phyloP scores from a whole-genome alignment of 2,113 vertebrate genomes.

The Chionodraco myersi region DNA sequence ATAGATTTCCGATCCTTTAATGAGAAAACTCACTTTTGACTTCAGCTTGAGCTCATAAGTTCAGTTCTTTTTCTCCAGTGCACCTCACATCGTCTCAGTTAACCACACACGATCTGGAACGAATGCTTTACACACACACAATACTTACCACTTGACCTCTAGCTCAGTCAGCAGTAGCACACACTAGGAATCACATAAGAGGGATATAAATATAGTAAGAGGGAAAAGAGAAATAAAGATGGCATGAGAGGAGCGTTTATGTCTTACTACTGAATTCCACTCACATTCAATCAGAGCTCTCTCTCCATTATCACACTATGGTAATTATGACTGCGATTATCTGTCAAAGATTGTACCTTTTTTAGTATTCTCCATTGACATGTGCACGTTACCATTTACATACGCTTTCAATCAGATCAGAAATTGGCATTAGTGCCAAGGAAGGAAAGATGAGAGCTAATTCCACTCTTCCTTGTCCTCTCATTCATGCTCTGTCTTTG shows the following conservation, averaged over 20 bases:
- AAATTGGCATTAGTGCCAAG: conserved; percentile 57
- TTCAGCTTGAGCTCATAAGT: conserved; percentile 27
- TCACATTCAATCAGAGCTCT: conserved; percentile 63
- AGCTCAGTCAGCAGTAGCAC: conserved; percentile 61
- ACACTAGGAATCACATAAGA: conserved; percentile 53
- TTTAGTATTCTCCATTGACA: conserved; percentile 53
- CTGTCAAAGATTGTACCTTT: conserved; percentile 47
- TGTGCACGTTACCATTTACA: conserved; percentile 44
- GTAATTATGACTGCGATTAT: conserved; percentile 71
- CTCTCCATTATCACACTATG: conserved; percentile 52
- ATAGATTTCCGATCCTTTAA: neutral
- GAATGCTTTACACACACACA: conserved; percentile 66
- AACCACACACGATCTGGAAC: conserved; percentile 71
- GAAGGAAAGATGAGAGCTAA: conserved; percentile 53
- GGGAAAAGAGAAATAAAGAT: conserved; percentile 30
- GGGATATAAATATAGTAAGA: conserved; percentile 50
- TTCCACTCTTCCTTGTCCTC: conserved; percentile 22
- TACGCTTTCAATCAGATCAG: conserved; percentile 59
- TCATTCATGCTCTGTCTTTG: conserved; percentile 65
- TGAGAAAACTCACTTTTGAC: neutral
- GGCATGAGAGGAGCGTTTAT: neutral
- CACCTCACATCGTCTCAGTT: conserved; percentile 59
- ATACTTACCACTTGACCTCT: conserved; percentile 80
- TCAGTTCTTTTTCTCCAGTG: conserved; percentile 53
- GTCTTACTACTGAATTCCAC: conserved; percentile 47